These are phyloP conservation scores for Darwinula stevensoni DNA, from an alignment of 2,888 invertebrate species.

Conservation along the genomic window DNA sequence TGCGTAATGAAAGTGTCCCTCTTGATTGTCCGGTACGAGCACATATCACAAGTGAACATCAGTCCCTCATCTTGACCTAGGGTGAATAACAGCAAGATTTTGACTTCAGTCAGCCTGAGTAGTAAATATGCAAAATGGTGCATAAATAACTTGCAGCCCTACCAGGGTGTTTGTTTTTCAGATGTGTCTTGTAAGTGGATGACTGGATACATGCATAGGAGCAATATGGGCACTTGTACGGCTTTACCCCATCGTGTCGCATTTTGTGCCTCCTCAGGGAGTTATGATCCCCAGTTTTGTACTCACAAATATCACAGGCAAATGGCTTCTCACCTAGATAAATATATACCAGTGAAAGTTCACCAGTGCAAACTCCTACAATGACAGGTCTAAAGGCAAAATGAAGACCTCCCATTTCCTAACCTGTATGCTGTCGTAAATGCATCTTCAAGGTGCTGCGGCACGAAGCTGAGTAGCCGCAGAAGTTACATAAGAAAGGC, in stretches of 20 bases:
- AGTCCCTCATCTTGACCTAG: slow-evolving; percentile 25
- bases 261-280: slow-evolving; percentile 45
- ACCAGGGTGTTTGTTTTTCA: slow-evolving; percentile 44
- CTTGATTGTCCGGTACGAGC: slow-evolving; percentile 30
- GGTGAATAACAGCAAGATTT: too few relatives aligned
- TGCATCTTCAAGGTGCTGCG: slow-evolving; percentile 33
- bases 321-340: slow-evolving; percentile 39
- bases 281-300: slow-evolving; percentile 46
- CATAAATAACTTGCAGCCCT: too few relatives aligned
- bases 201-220: slow-evolving; percentile 51
- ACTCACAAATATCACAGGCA: slow-evolving; percentile 37
- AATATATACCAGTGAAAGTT: neutral
- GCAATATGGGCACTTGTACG: slow-evolving; percentile 47
- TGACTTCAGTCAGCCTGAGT: neutral
- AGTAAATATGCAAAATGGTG: slow-evolving; percentile 1
- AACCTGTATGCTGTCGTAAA: slow-evolving; percentile 35
- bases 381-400: too few relatives aligned
- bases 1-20: slow-evolving; percentile 25
- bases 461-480: slow-evolving; percentile 32
- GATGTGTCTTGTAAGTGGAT: slow-evolving; percentile 40
- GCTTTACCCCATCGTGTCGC: slow-evolving; percentile 37
- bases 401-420: slow-evolving; percentile 13
- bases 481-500: slow-evolving; percentile 32
- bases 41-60: slow-evolving; percentile 28
- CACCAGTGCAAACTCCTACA: neutral